Conservation (phyloP, 2,113 vertebrate species). For the Xiphias gladius region DNA sequence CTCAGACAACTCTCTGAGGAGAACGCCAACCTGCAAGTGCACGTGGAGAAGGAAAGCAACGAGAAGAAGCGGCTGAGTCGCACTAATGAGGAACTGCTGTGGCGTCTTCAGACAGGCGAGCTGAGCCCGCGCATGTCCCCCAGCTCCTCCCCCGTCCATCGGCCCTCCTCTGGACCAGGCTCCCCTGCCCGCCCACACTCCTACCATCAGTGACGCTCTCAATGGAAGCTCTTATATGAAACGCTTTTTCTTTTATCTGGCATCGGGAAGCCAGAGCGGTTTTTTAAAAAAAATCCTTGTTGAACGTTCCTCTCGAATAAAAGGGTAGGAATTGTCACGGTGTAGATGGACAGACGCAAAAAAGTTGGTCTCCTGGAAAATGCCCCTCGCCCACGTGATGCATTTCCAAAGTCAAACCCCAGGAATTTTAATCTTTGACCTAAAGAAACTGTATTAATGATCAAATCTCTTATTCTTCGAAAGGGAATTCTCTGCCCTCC, state of each 20-base stretch:
- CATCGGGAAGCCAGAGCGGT: slow-evolving; percentile 9
- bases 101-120: slow-evolving; percentile 95
- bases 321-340: slow-evolving; percentile 20
- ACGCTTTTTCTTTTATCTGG: slow-evolving; percentile 27
- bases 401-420: slow-evolving; percentile 25
- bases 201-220: slow-evolving; percentile 87
- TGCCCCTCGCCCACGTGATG: background rate
- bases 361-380: slow-evolving; percentile 1
- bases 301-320: slow-evolving; percentile 37
- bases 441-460: slow-evolving; percentile 37
- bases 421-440: slow-evolving; percentile 45
- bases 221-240: slow-evolving; percentile 28
- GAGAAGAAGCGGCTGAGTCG: slow-evolving; percentile 97
- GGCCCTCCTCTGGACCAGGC: slow-evolving; percentile 80
- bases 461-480: slow-evolving; percentile 1
- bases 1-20: slow-evolving; percentile 94
- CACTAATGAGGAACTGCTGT: slow-evolving; percentile 96
- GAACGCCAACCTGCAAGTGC: slow-evolving; percentile 95
- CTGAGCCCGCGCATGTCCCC: slow-evolving; percentile 92
- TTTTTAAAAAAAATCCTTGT: slow-evolving; percentile 4
- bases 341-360: background rate
- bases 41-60: slow-evolving; percentile 94
- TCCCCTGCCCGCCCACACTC: slow-evolving; percentile 82
- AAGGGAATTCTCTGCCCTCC: slow-evolving; percentile 28
- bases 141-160: slow-evolving; percentile 86